Evolutionary conservation across 1,140 invertebrate species (phyloP).

Genomic region (Drosophila aff.): DNA sequence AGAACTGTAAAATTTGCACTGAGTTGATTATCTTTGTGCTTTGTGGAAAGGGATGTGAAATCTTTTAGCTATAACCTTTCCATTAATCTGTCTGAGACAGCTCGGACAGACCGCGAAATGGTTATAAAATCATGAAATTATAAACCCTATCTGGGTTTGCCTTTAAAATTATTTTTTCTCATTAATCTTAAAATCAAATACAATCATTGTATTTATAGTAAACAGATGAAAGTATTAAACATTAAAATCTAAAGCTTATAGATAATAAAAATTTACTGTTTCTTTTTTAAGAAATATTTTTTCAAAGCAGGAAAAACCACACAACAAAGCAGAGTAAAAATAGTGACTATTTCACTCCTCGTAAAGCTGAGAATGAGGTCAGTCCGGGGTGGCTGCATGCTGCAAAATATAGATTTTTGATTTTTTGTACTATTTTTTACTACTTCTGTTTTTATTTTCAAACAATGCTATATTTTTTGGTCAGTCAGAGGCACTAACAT

Average conservation of each 20-base stretch:
- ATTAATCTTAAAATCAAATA: not conserved
- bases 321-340: constrained; percentile 21
- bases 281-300: constrained; percentile 7
- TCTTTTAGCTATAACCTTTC: not conserved
- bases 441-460: not conserved
- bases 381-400: not conserved
- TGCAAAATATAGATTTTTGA: constrained; percentile 7
- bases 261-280: not conserved
- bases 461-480: constrained; percentile 18
- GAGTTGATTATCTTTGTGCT: constrained; percentile 22
- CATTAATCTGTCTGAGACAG: not conserved
- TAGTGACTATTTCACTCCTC: constrained; percentile 16
- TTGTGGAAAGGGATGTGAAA: not conserved
- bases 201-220: not conserved
- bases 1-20: constrained; percentile 5
- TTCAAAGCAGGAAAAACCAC: not conserved
- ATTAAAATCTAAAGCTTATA: not conserved
- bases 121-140: too few relatives aligned
- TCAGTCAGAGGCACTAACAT: constrained; percentile 1
- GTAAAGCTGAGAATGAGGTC: constrained; percentile 22
- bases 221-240: not conserved
- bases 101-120: not conserved
- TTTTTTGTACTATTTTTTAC: constrained; percentile 4
- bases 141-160: not conserved
- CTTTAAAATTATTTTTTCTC: not conserved